A percentile compares a stretch with the other conserved stretches of the same genome.
Evolutionary conservation across 1,140 invertebrate genomes (phyloP).

Genomic region (Eumaeus atala): DNA sequence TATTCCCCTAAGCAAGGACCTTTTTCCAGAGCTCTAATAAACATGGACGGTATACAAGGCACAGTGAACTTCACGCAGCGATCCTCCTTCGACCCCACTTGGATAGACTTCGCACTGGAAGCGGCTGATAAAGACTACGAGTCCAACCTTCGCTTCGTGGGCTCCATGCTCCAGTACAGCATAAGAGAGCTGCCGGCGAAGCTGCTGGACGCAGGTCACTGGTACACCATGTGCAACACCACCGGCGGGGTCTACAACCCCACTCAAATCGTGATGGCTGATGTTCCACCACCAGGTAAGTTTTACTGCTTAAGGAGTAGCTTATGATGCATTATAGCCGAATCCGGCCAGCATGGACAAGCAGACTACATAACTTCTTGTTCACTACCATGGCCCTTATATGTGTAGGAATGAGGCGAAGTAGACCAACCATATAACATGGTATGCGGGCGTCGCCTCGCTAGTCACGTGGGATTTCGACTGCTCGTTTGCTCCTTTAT

Average conservation of each 20-base stretch:
- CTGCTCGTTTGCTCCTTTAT: no score
- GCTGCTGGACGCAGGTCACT: constrained; percentile 67
- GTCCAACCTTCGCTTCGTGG: constrained; percentile 77
- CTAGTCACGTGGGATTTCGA: no score
- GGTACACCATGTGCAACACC: constrained; percentile 75
- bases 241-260: constrained; percentile 84
- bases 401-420: no score
- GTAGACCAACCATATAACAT: no score
- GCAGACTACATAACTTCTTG: no score
- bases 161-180: constrained; percentile 76
- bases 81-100: constrained; percentile 89
- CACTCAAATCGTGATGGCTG: constrained; percentile 71
- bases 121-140: constrained; percentile 77
- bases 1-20: no score
- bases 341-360: no score
- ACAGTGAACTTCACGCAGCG: constrained; percentile 86
- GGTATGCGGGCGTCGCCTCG: no score
- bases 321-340: neutral
- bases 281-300: constrained; percentile 78
- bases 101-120: constrained; percentile 83
- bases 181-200: constrained; percentile 82
- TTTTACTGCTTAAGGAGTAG: neutral
- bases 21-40: constrained; percentile 80
- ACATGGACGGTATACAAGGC: constrained; percentile 87
- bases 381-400: no score